Evolutionary conservation across 2,113 vertebrate genomes (phyloP).

Genomic region (Aptenodytes forsteri): DNA sequence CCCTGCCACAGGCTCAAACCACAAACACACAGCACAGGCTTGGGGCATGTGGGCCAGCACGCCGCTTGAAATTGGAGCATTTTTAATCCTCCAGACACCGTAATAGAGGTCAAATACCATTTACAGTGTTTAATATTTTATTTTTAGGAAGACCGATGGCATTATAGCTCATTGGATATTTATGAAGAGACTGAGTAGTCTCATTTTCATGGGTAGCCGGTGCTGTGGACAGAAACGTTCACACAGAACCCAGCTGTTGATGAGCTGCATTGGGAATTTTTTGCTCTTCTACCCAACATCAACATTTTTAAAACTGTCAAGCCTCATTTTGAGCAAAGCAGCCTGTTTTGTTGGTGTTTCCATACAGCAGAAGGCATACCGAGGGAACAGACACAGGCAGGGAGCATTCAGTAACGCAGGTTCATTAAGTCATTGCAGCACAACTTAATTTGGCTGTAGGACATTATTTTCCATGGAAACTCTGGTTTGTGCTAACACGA

Average conservation of each 20-base stretch:
- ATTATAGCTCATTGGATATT: slow-evolving; percentile 51
- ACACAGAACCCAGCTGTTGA: not conserved
- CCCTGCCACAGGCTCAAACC: not conserved
- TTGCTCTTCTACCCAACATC: not conserved
- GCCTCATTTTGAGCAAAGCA: not conserved
- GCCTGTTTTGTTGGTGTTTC: not conserved
- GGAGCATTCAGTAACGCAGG: not conserved
- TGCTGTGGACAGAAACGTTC: rapidly evolving
- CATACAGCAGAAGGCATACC: not conserved
- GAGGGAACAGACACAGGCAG: not conserved
- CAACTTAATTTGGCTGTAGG: not conserved
- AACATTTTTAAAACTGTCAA: not conserved
- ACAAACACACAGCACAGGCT: not conserved
- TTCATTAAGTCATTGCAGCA: not conserved
- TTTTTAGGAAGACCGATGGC: slow-evolving; percentile 54
- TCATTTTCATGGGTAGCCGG: not conserved
- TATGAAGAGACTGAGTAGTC: not conserved
- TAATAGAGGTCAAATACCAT: slow-evolving; percentile 54
- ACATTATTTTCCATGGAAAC: slow-evolving; percentile 38
- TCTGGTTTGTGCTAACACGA: not conserved
- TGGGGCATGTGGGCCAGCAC: not conserved
- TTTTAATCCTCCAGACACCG: slow-evolving; percentile 12
- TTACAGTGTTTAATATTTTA: slow-evolving; percentile 60
- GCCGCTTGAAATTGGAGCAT: not conserved
- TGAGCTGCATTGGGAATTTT: not conserved